Conservation (phyloP, 1,140 invertebrate genomes). For the Heterodera carotae region DNA sequence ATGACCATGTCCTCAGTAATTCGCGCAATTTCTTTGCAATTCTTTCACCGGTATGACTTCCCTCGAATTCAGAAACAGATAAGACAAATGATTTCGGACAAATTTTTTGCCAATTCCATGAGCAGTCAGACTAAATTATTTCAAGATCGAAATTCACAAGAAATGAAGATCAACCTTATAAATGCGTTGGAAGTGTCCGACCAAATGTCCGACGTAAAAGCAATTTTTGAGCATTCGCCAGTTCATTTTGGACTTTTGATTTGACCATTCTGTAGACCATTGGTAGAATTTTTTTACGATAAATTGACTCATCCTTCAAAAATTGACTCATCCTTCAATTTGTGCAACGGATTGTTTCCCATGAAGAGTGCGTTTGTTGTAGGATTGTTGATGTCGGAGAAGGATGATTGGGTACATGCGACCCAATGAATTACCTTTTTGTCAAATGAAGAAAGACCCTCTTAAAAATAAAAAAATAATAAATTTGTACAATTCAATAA, state of each 20-base stretch:
- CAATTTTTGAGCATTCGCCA: conserved; percentile 8
- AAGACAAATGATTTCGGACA: conserved; percentile 4
- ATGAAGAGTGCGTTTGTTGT: conserved; percentile 1
- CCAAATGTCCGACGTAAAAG: conserved; percentile 10
- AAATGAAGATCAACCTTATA: conserved; percentile 2
- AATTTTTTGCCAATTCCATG: conserved; percentile 20
- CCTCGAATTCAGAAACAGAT: not conserved
- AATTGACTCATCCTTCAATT: no score
- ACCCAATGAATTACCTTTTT: conserved; percentile 15
- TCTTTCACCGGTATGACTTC: conserved; percentile 12
- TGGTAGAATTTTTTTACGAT: not conserved
- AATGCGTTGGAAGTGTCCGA: conserved; percentile 1
- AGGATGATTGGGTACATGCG: not conserved
- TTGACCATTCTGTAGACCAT: not conserved
- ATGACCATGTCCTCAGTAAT: not conserved
- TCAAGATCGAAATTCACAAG: not conserved
- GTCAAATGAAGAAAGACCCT: not conserved
- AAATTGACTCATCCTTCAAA: not conserved
- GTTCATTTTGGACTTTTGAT: not conserved
- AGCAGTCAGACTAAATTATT: not conserved
- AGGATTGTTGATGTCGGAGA: conserved; percentile 13
- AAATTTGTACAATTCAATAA: no score
- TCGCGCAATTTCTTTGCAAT: conserved; percentile 3
- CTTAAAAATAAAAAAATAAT: no score
- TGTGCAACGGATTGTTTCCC: not conserved